Evolutionary conservation across 2,888 invertebrate genomes (phyloP).

Genomic region (Tipula helvola): DNA sequence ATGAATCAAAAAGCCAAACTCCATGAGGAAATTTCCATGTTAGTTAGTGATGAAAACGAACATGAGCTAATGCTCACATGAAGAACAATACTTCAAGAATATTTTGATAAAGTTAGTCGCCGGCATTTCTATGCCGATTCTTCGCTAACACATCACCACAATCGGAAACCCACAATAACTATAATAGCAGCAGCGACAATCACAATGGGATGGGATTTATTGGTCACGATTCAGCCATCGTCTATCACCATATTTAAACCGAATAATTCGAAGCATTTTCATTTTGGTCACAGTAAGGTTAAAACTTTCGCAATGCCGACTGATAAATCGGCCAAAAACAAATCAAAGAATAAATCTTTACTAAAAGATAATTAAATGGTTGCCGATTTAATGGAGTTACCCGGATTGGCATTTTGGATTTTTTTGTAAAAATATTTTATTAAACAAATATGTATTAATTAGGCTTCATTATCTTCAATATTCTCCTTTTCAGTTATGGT

Average conservation of each 20-base stretch:
- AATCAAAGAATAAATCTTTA: neutral
- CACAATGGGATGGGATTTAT: neutral
- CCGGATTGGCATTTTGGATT: neutral
- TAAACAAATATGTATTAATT: neutral
- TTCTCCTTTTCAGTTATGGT: neutral
- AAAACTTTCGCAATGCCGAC: neutral
- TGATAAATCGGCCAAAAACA: neutral
- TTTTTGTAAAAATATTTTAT: neutral
- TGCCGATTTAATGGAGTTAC: constrained; percentile 6
- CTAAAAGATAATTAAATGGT: neutral
- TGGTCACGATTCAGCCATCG: neutral
- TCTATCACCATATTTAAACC: neutral
- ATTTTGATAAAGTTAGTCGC: constrained; percentile 40
- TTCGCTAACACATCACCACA: neutral
- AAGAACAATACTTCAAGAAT: no score
- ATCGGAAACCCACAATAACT: neutral
- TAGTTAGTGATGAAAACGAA: no score
- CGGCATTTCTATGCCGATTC: neutral
- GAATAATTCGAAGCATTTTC: neutral
- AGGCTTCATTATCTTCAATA: constrained; percentile 9
- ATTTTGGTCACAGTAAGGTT: constrained; percentile 6
- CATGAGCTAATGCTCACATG: no score
- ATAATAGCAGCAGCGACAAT: neutral
- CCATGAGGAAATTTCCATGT: no score
- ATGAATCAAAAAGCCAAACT: no score